phyloP scores from a whole-genome alignment of 2,113 vertebrate genomes.

The Heterochromis multidens region DNA sequence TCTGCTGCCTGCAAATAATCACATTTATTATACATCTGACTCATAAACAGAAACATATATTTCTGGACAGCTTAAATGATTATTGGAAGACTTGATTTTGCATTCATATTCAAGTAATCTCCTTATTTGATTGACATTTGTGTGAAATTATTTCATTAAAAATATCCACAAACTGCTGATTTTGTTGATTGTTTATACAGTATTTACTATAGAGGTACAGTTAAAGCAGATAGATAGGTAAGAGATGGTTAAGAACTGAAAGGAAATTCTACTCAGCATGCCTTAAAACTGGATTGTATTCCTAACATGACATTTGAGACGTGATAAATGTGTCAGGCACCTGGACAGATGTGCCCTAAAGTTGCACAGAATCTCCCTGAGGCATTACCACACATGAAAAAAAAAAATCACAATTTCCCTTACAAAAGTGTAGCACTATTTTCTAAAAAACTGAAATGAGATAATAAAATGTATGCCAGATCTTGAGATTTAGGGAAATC shows the following conservation, averaged over 20 bases:
- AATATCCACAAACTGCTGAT: neutral
- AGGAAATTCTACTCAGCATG: neutral
- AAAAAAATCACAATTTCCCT: neutral
- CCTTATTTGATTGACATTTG: neutral
- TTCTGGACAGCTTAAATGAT: neutral
- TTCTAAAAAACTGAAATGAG: neutral
- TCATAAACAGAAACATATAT: neutral
- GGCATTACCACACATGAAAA: neutral
- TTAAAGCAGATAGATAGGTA: neutral
- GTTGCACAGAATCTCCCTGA: neutral
- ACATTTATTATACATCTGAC: neutral
- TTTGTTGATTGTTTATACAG: neutral
- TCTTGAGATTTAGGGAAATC: neutral
- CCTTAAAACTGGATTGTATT: neutral
- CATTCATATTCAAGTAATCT: neutral
- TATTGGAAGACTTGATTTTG: neutral
- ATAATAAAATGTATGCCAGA: neutral
- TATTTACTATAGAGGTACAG: neutral
- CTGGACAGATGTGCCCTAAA: neutral
- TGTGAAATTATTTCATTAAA: neutral
- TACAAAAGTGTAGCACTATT: neutral
- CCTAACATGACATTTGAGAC: neutral
- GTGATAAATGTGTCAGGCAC: neutral
- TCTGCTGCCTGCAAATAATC: neutral
- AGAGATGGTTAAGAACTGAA: neutral